Percentiles rank a stretch among this genome's conserved stretches.
phyloP scores from a whole-genome alignment of 2,797 vertebrate genomes.

The Phrynocephalus guinanensis region DNA sequence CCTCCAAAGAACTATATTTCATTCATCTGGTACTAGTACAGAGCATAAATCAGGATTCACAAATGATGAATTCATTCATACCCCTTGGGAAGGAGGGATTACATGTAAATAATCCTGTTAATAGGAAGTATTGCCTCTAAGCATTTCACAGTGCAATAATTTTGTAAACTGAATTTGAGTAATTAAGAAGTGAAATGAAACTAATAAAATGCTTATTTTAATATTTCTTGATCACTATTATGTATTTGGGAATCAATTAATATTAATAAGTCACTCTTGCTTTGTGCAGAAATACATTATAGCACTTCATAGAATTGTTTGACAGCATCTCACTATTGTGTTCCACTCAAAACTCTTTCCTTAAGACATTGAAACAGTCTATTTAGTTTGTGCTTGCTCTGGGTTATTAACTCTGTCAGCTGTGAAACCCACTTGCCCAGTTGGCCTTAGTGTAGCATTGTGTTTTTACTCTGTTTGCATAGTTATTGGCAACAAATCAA shows the following conservation, averaged over 20 bases:
- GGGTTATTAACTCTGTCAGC: conserved; percentile 53
- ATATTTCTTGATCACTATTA: conserved; percentile 82
- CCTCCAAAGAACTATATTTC: conserved; percentile 69
- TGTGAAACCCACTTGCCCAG: conserved; percentile 41
- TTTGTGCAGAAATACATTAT: conserved; percentile 56
- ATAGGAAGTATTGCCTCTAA: conserved; percentile 90
- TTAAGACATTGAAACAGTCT: conserved; percentile 58
- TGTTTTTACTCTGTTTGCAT: conserved; percentile 19
- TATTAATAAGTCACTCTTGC: conserved; percentile 69
- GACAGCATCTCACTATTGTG: conserved; percentile 51
- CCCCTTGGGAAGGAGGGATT: conserved; percentile 91
- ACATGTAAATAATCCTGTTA: conserved; percentile 95
- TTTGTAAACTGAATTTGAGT: conserved; percentile 89
- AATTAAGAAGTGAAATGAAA: conserved; percentile 89
- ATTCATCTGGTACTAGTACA: conserved; percentile 75
- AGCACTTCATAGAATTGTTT: conserved; percentile 67
- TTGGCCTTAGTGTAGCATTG: conserved; percentile 42
- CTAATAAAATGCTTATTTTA: conserved; percentile 84
- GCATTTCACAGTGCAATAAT: conserved; percentile 91
- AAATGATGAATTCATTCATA: conserved; percentile 82
- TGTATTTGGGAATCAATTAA: conserved; percentile 77
- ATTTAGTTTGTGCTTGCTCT: conserved; percentile 44
- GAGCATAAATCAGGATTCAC: conserved; percentile 80
- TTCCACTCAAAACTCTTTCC: conserved; percentile 59
- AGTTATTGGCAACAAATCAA: conserved; percentile 42